phyloP scores from a whole-genome alignment of 2,113 vertebrate species.

The Chlamydotis undulata region DNA sequence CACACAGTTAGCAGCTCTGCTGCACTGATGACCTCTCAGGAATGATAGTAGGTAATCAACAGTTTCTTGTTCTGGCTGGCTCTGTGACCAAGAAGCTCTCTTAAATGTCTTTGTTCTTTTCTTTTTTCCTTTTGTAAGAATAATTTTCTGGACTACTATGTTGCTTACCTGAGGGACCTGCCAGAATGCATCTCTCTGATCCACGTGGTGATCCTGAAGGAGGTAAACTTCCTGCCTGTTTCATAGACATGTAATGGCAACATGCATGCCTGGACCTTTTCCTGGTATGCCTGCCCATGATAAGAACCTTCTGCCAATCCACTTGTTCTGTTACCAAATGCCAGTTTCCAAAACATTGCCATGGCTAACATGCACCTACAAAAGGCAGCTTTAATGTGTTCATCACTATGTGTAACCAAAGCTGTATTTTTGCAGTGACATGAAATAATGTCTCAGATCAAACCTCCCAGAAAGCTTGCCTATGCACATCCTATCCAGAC shows the following conservation, averaged over 20 bases:
- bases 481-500: background rate
- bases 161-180: conserved; percentile 93
- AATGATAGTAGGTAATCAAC: background rate
- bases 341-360: background rate
- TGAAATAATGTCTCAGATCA: background rate
- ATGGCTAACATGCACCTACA: background rate
- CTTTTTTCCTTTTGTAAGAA: conserved; percentile 77
- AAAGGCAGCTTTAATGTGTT: background rate
- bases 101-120: background rate
- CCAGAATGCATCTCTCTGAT: conserved; percentile 92
- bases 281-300: background rate
- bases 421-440: background rate
- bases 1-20: background rate
- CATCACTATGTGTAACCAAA: background rate
- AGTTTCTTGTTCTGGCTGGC: background rate
- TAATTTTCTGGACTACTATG: conserved; percentile 94
- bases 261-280: background rate
- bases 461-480: background rate
- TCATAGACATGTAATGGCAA: background rate
- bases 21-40: background rate
- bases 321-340: background rate
- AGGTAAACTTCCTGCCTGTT: conserved; percentile 62
- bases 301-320: background rate
- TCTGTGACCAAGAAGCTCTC: background rate
- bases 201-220: conserved; percentile 82